Evolutionary conservation across 2,888 invertebrate genomes (phyloP).

Genomic region (Cordylochernes scorpioides): DNA sequence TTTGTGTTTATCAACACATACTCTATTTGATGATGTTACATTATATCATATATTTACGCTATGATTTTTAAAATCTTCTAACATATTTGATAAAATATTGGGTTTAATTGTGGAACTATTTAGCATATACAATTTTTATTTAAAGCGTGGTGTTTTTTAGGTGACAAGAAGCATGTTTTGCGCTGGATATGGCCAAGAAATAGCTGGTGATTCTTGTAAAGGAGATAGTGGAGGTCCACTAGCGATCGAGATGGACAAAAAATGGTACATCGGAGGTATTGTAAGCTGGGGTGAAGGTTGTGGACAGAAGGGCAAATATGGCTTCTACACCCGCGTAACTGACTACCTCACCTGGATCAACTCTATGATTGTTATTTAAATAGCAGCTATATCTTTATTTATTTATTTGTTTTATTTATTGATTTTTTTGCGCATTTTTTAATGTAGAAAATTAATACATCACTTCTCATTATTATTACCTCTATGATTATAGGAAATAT

Average conservation of each 20-base stretch:
- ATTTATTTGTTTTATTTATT: no score
- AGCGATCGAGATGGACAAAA: slow-evolving; percentile 10
- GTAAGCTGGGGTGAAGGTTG: slow-evolving; percentile 18
- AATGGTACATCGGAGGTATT: slow-evolving; percentile 16
- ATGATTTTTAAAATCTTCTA: no score
- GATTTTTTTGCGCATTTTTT: no score
- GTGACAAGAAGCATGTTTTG: slow-evolving; percentile 17
- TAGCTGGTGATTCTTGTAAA: slow-evolving; percentile 17
- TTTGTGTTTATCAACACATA: no score
- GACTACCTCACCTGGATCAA: slow-evolving; percentile 16
- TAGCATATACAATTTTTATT: neutral
- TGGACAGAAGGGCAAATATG: slow-evolving; percentile 16
- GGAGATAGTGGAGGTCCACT: slow-evolving; percentile 17
- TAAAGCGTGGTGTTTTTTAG: slow-evolving; percentile 4
- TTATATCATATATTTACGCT: no score
- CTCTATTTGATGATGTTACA: no score
- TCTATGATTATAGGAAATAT: no score
- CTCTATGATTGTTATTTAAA: slow-evolving; percentile 5
- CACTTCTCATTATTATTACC: no score
- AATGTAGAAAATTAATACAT: no score
- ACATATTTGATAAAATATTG: no score
- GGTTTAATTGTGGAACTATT: no score
- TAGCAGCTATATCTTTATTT: no score
- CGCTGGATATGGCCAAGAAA: slow-evolving; percentile 15
- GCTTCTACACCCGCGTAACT: slow-evolving; percentile 16